Conservation (phyloP, 1,140 invertebrate species). For the Lordiphosa clarofinis region DNA sequence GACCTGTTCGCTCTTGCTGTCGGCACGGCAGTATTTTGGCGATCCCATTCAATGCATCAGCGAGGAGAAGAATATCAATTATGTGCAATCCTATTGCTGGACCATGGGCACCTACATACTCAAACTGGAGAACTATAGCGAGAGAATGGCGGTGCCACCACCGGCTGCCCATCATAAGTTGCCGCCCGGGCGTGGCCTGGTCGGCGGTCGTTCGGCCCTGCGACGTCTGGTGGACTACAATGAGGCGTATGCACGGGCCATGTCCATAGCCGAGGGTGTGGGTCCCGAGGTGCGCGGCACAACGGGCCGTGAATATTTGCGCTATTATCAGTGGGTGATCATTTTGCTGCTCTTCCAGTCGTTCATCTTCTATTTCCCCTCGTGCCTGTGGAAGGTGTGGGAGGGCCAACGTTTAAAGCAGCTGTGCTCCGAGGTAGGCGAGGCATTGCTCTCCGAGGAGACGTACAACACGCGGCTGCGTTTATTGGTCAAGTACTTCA, state of each 20-base stretch:
- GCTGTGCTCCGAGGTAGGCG: slow-evolving; percentile 81
- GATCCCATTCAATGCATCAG: slow-evolving; percentile 85
- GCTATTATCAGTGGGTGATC: slow-evolving; percentile 95
- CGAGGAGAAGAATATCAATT: slow-evolving; percentile 81
- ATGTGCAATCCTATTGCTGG: slow-evolving; percentile 89
- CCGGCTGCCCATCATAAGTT: not conserved
- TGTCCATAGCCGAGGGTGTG: slow-evolving; percentile 63
- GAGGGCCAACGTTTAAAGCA: slow-evolving; percentile 84
- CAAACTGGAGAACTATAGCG: slow-evolving; percentile 43
- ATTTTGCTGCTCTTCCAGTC: slow-evolving; percentile 90
- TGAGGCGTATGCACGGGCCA: slow-evolving; percentile 55
- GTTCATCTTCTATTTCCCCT: slow-evolving; percentile 86
- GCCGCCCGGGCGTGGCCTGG: not conserved
- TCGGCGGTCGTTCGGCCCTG: not conserved
- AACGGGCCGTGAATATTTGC: slow-evolving; percentile 83
- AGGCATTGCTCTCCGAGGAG: slow-evolving; percentile 71
- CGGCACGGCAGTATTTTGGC: slow-evolving; percentile 86
- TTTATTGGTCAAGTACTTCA: slow-evolving; percentile 82
- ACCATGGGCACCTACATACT: slow-evolving; percentile 88
- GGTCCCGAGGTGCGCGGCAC: slow-evolving; percentile 67
- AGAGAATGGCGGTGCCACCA: not conserved
- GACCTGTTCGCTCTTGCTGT: slow-evolving; percentile 84
- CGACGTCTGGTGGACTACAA: slow-evolving; percentile 35
- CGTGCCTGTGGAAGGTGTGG: slow-evolving; percentile 88
- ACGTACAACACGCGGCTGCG: slow-evolving; percentile 82